Percentiles rank a stretch among this genome's conserved stretches.
These are phyloP conservation scores for Catharus ustulatus DNA, from an alignment of 2,797 vertebrate species.

Conservation along the genomic window DNA sequence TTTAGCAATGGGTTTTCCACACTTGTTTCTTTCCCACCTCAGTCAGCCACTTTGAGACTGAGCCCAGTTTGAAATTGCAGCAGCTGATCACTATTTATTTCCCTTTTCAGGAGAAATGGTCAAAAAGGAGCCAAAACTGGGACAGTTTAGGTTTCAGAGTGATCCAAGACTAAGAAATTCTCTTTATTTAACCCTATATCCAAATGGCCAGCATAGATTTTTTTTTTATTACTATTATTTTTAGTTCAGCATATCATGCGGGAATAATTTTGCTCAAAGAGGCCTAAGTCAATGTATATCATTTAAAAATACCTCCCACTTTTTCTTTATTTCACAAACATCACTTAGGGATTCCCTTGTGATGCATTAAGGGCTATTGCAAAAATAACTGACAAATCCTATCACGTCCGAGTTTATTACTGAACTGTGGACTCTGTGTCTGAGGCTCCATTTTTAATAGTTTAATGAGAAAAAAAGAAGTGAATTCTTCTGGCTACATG, in stretches of 20 bases:
- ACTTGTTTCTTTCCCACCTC: neutral
- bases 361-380: neutral
- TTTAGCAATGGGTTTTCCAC: neutral
- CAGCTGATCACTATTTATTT: neutral
- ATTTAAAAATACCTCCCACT: neutral
- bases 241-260: neutral
- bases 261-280: neutral
- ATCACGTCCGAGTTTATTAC: neutral
- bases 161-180: neutral
- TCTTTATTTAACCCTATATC: neutral
- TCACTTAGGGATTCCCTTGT: neutral
- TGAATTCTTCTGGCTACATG: neutral
- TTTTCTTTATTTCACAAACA: neutral
- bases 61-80: neutral
- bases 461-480: neutral
- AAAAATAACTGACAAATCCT: neutral
- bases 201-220: neutral
- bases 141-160: neutral
- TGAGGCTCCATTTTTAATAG: neutral
- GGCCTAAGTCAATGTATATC: rapidly evolving
- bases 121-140: neutral
- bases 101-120: neutral
- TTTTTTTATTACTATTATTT: neutral
- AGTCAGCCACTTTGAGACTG: neutral
- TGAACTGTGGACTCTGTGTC: neutral